Evolutionary conservation across 2,113 vertebrate species (phyloP).

Genomic region (Hippocampus mohnikei): DNA sequence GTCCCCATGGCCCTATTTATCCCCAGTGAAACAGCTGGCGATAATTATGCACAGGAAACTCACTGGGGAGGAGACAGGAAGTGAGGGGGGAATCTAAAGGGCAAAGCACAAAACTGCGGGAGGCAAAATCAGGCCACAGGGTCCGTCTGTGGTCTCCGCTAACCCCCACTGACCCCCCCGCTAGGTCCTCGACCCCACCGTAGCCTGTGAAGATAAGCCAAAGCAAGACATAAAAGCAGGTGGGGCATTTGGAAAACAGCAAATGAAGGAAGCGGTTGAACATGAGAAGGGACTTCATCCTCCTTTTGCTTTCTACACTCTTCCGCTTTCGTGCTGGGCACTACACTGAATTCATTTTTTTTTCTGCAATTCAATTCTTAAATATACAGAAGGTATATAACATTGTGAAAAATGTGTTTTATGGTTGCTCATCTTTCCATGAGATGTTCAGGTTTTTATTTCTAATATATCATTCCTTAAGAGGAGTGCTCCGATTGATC

Average conservation of each 20-base stretch:
- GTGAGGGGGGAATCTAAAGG: constrained; percentile 45
- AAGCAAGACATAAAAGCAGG: constrained; percentile 33
- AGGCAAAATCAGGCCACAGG: constrained; percentile 51
- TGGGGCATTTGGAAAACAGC: not conserved
- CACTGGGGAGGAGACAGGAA: constrained; percentile 56
- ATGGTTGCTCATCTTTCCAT: not conserved
- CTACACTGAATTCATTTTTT: too few species aligned
- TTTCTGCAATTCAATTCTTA: not conserved
- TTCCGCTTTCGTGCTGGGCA: not conserved
- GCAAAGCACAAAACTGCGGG: constrained; percentile 22
- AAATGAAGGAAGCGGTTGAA: too few species aligned
- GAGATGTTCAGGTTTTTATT: not conserved
- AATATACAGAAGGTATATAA: not conserved
- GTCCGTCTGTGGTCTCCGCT: constrained; percentile 28
- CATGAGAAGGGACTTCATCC: too few species aligned
- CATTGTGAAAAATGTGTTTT: not conserved
- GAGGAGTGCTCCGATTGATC: too few species aligned
- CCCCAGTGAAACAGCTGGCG: constrained; percentile 70
- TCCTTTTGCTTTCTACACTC: too few species aligned
- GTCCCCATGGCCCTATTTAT: constrained; percentile 71
- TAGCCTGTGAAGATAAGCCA: constrained; percentile 55
- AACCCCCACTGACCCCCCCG: constrained; percentile 24
- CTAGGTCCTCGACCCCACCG: constrained; percentile 4
- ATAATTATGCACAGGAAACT: constrained; percentile 74
- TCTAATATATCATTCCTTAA: not conserved